Evolutionary conservation across 2,888 invertebrate species (phyloP).

Genomic region (Microplitis manilae): DNA sequence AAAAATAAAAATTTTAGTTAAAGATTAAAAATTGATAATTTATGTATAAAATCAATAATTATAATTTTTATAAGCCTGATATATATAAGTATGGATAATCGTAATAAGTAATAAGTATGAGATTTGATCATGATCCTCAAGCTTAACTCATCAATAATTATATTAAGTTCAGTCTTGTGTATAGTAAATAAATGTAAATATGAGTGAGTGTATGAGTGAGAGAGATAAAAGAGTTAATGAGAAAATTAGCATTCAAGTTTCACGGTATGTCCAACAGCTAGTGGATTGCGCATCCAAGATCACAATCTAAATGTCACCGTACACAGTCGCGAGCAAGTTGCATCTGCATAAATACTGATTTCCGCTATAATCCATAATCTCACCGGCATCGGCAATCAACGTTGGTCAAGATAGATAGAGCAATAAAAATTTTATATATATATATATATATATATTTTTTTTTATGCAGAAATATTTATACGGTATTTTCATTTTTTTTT

Average conservation of each 20-base stretch:
- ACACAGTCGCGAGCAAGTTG: neutral
- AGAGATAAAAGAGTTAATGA: slow-evolving; percentile 15
- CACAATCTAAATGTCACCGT: slow-evolving; percentile 37
- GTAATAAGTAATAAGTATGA: too few species aligned
- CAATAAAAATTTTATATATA: neutral
- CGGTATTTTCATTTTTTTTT: neutral
- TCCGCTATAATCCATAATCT: slow-evolving; percentile 42
- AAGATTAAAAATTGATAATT: too few species aligned
- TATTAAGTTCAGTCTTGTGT: too few species aligned
- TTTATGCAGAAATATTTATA: neutral
- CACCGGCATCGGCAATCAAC: slow-evolving; percentile 34
- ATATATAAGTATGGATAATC: too few species aligned
- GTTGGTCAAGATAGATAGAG: neutral
- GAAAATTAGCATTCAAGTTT: slow-evolving; percentile 35
- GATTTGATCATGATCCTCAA: too few species aligned
- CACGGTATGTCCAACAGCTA: slow-evolving; percentile 24
- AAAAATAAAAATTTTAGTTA: too few species aligned
- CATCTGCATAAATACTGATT: slow-evolving; percentile 43
- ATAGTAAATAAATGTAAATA: too few species aligned
- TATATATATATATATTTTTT: neutral
- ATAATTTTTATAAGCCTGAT: too few species aligned
- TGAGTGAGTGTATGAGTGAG: too few species aligned
- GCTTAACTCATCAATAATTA: too few species aligned
- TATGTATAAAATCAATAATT: too few species aligned
- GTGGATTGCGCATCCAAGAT: slow-evolving; percentile 25